Evolutionary conservation across 2,113 vertebrate genomes (phyloP).

Genomic region (Ptilonorhynchus violaceus): DNA sequence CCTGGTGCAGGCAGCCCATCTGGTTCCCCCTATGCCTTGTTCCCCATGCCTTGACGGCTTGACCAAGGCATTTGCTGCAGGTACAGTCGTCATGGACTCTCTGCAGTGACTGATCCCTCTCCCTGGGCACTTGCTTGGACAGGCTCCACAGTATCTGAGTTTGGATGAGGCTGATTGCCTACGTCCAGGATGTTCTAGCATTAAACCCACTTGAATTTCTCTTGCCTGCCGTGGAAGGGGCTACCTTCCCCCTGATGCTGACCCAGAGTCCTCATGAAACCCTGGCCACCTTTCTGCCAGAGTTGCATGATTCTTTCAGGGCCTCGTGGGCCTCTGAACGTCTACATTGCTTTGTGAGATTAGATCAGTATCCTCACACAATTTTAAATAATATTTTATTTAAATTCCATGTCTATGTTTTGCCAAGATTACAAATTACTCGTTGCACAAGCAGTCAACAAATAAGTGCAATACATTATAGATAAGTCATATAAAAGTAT

Average conservation of each 20-base stretch:
- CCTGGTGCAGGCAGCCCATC: background rate
- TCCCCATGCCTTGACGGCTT: background rate
- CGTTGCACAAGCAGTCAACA: background rate
- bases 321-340: background rate
- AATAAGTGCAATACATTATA: background rate
- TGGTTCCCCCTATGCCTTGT: background rate
- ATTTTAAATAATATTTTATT: conserved; percentile 13
- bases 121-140: background rate
- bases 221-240: background rate
- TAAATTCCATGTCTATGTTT: background rate
- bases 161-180: background rate
- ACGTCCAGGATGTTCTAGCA: background rate
- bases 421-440: background rate
- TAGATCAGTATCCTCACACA: background rate
- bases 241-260: background rate
- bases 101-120: background rate
- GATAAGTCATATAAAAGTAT: background rate
- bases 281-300: background rate
- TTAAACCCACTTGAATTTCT: background rate
- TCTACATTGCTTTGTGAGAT: background rate
- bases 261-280: background rate
- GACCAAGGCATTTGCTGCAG: background rate
- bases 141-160: background rate
- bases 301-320: background rate
- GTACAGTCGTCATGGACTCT: background rate